Conservation (phyloP, 2,888 invertebrate species). For the Hydrotaea cyrtoneurina region DNA sequence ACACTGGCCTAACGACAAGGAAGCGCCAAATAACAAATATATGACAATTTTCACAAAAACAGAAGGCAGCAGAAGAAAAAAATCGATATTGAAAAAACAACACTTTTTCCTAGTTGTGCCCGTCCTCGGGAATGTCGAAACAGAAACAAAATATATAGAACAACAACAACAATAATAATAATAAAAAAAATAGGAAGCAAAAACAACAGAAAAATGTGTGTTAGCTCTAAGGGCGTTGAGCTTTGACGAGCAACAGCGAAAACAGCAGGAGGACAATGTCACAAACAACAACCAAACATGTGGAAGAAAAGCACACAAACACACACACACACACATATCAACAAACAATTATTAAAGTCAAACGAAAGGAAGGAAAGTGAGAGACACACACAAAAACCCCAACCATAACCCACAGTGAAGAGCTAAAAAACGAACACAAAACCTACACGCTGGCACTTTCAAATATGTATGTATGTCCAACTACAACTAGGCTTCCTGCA, state of each 20-base stretch:
- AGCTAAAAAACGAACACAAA: constrained; percentile 49
- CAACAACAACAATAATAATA: constrained; percentile 1
- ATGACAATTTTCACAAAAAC: background rate
- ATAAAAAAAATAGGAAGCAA: background rate
- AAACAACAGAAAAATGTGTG: background rate
- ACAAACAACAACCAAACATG: background rate
- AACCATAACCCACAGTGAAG: constrained; percentile 12
- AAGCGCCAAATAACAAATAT: constrained; percentile 32
- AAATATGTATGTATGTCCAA: background rate
- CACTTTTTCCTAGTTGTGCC: background rate
- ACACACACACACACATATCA: background rate
- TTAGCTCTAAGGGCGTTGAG: constrained; percentile 38
- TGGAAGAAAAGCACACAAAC: background rate
- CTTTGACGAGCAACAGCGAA: constrained; percentile 6
- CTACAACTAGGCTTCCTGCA: background rate
- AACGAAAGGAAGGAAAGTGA: constrained; percentile 60
- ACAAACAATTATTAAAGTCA: constrained; percentile 35
- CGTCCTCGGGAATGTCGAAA: constrained; percentile 1
- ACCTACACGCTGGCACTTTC: constrained; percentile 41
- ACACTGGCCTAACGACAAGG: too few relatives aligned
- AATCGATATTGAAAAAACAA: constrained; percentile 48
- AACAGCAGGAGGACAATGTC: constrained; percentile 45
- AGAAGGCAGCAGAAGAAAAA: background rate
- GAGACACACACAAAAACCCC: constrained; percentile 44
- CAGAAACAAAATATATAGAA: background rate